Evolutionary conservation across 2,797 vertebrate genomes (phyloP).

Genomic region (Ctenopoma multispine): DNA sequence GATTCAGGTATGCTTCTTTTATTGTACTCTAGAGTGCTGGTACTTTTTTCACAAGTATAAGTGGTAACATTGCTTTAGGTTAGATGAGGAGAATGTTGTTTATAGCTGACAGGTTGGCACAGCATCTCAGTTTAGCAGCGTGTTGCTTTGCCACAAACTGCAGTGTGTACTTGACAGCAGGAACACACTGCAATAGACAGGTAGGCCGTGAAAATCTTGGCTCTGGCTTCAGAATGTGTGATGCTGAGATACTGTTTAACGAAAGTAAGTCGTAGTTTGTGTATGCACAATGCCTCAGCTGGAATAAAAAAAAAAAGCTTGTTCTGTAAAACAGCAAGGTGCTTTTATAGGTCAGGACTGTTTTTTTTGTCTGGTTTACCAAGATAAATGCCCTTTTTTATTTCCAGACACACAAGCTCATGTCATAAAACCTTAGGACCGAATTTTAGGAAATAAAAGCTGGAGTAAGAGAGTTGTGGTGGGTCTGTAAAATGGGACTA

Average conservation of each 20-base stretch:
- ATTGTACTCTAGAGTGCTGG: neutral
- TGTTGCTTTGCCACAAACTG: slow-evolving; percentile 41
- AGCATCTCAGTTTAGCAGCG: slow-evolving; percentile 15
- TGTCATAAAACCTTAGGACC: neutral
- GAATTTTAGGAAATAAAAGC: slow-evolving; percentile 1
- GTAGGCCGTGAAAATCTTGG: slow-evolving; percentile 15
- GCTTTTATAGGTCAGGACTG: neutral
- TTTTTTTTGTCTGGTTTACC: neutral
- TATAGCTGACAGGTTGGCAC: slow-evolving; percentile 47
- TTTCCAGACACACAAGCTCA: neutral
- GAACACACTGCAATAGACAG: slow-evolving; percentile 33
- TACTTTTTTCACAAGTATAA: neutral
- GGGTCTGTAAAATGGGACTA: neutral
- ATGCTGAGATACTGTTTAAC: slow-evolving; percentile 20
- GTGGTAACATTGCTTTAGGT: slow-evolving; percentile 26
- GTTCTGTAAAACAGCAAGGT: neutral
- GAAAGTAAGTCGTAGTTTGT: slow-evolving; percentile 6
- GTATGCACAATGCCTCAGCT: neutral
- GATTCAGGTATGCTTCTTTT: neutral
- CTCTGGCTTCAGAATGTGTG: slow-evolving; percentile 12
- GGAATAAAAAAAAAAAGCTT: neutral
- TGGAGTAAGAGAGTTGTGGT: neutral
- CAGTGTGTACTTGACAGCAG: slow-evolving; percentile 38
- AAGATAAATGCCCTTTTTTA: neutral
- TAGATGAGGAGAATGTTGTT: slow-evolving; percentile 21